Conservation (phyloP, 1,140 invertebrate genomes). For the Cyphomyrmex costatus region DNA sequence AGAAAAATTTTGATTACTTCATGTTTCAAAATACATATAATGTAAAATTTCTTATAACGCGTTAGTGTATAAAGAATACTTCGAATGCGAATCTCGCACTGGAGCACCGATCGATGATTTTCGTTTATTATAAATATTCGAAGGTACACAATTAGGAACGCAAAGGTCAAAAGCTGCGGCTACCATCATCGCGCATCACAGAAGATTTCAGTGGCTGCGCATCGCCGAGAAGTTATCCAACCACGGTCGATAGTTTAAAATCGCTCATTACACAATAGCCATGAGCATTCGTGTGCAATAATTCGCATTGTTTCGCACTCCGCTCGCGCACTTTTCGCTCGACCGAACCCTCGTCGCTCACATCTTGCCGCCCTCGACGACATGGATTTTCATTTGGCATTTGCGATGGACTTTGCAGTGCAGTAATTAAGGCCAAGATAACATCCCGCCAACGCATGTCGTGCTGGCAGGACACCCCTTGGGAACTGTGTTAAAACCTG, state of each 20-base stretch:
- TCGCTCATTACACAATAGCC: constrained; percentile 33
- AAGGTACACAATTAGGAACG: not conserved
- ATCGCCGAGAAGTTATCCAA: not conserved
- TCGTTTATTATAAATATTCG: constrained; percentile 14
- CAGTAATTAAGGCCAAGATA: constrained; percentile 46
- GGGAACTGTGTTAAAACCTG: not conserved
- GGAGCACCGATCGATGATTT: not conserved
- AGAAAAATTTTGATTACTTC: not conserved
- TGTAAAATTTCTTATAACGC: not conserved
- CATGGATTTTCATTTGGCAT: constrained; percentile 35
- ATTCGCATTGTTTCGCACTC: constrained; percentile 38
- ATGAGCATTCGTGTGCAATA: not conserved
- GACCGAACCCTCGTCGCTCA: not conserved
- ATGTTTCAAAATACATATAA: constrained; percentile 20
- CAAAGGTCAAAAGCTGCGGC: constrained; percentile 32
- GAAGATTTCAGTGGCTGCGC: not conserved
- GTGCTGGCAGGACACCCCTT: too few relatives aligned
- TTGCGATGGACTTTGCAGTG: constrained; percentile 8
- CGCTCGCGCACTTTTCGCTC: not conserved
- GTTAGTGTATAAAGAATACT: not conserved
- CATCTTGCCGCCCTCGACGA: not conserved
- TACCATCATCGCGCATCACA: not conserved
- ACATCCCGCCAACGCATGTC: constrained; percentile 29
- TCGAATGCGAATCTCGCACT: not conserved
- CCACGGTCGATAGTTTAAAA: constrained; percentile 38